Base-by-base conservation (phyloP, 2,797 vertebrate species). In the Calcarius lapponicus region DNA sequence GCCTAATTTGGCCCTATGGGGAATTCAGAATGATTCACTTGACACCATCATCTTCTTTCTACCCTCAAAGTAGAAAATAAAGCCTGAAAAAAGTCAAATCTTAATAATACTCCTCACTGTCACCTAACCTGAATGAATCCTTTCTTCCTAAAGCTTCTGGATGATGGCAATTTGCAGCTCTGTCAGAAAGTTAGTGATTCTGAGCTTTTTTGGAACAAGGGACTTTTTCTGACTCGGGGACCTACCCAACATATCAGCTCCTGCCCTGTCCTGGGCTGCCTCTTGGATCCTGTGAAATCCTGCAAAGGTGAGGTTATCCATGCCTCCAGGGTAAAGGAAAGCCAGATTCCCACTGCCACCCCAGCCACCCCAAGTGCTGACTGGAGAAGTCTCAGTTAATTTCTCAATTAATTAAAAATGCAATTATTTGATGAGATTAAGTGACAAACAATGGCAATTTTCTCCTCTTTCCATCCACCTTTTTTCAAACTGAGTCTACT, bases 181-280 rank as follows among this genome's bases (percentile, higher is more conserved):
- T 67, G 22, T n/a, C 24, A 64, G 32, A 83, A 74, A 64, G 7
- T 13, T 11, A 57, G n/a, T 38, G 32, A 57, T 79, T 88, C 38
- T 47, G 45, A 69, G 13, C 0, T 45, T 54, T 86, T 90, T 50
- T 13, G 9, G 34, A 67, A 18, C 9, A 45, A 32, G 9, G 3
- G 18, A 61, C 11, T 36, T 6, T 6, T 61, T 83, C 24, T 36
- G 10, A 48, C 36, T 76, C 7, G 31, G 15, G 10, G 7, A 5
- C 34, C 6, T 13, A 28, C 18, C 9, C 18, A 42, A 3, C 0
- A 0, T 12, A 4, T 28, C 34, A 61, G 6, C 6, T 56, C 17
- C 31, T 45, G 14, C 25, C 2, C 1, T 42, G 11, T 26, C 2
- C 1, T 9, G 7, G 34, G 7, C 17, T 73, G 8, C 11, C 17